Base-by-base conservation (phyloP, 2,113 vertebrate genomes). In the Leptobrachium leishanense region DNA sequence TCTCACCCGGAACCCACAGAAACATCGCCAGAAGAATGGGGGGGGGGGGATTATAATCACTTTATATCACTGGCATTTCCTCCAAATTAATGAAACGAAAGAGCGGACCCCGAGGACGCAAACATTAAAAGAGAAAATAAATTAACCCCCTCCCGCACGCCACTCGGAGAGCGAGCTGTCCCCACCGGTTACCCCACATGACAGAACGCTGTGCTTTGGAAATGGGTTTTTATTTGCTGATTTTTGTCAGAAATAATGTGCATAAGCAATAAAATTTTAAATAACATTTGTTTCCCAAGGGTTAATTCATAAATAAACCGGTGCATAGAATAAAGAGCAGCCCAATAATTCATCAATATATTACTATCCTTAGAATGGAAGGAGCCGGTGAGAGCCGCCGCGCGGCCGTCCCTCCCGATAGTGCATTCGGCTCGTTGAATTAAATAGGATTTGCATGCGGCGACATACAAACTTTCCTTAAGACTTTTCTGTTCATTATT, bases 391-490 rank as follows among this genome's bases (percentile, higher is more conserved):
- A 31, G 20, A 31, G 20, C 20, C 20, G 20, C 20, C 20, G 20
- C 20, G 20, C 20, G 20, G 20, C 20, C 20, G 20, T 31, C 20
- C 20, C 20, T 31, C 20, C 20, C 20, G 93, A 90, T 93, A 95
- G 94, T 95, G 94, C 95, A 95, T 93, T 91, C 90, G 86, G 90
- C 89, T 91, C 92, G 91, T 92, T 50, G 46, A 50, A 50, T 89
- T 86, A 92, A 91, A 94, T 92, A 89, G 94, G 92, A 95, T 93
- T 95, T 95, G 95, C 95, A 96, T 96, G 95, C 95, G 92, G 62
- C 91, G 92, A 95, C 94, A 95, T 95, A 96, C 93, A 95, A 96
- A 96, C 92, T 92, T 94, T 88, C 85, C 87, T 93, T 95, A 95
- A 95, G 94, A 96, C 93, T 90, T 86, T 85, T 90, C 87, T 86